Evolutionary conservation across 2,113 vertebrate species (phyloP), one percentile per base, ranked within the genome.

Genomic region (Corythaixoides concolor): DNA sequence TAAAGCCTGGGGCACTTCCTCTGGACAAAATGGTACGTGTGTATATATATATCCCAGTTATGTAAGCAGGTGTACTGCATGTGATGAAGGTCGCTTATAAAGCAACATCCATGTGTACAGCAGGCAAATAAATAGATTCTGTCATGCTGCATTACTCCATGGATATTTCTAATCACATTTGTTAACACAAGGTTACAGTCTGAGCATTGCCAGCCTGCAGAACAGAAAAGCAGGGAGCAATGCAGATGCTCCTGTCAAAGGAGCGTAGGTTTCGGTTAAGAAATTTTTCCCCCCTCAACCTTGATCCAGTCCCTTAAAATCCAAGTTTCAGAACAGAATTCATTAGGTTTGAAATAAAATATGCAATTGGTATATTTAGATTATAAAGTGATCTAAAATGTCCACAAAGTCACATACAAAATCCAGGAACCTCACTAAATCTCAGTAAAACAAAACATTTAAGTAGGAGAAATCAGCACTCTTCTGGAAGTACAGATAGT

Each of bases 211-310:
- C 81, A 82, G 39, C 23, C 62, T 27, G 12, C 21, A 60, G 8
- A 82, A 53, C 18, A 79, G 24, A 82, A 37, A 63, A 33, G 21
- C 28, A 73, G 27, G 28, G 26, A 83, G 41, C 23, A 62, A 45
- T 15, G 64, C 9, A 73, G 14, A 19, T 64, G 28, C 41, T 88
- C 53, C 63, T 62, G 22, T 18, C 68, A 56, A 30, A 1, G 2
- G 9, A 78, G 9, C 0, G 0, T 1, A 45, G 33, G 22, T 32
- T 86, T 68, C 0, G 0, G 18, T 12, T 21, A 56, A 64, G 15
- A 63, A 37, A 20, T 9, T 69, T 69, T 41, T 20, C 5, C 22
- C 32, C 27, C 30, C 22, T 30, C 26, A 24, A 12, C 55, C 50
- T 50, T 58, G 15, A 85, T 15, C 20, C 17, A 72, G 15, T 39